Evolutionary conservation across 1,140 invertebrate species (phyloP).

Genomic region (Tetragonula clypearis): DNA sequence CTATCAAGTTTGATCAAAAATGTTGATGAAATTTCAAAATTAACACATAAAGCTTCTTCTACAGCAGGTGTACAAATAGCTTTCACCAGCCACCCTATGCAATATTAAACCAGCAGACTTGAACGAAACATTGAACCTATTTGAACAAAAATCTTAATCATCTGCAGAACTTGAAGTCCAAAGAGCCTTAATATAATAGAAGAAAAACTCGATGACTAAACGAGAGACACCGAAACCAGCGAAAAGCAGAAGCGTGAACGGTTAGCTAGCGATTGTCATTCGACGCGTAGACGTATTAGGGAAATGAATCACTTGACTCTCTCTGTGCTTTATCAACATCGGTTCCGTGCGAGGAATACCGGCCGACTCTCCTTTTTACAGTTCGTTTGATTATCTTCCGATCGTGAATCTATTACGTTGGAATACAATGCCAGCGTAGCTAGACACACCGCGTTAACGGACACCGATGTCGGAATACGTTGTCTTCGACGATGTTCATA

Average conservation of each 20-base stretch:
- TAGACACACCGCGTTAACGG: constrained; percentile 43
- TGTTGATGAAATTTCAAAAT: too few relatives aligned
- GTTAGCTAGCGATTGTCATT: constrained; percentile 35
- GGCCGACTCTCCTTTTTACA: constrained; percentile 38
- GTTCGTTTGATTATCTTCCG: constrained; percentile 47
- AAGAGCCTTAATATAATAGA: too few relatives aligned
- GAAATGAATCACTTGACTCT: constrained; percentile 44
- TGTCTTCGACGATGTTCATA: constrained; percentile 21
- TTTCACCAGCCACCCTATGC: too few relatives aligned
- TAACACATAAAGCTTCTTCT: too few relatives aligned
- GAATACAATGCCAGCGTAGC: constrained; percentile 43
- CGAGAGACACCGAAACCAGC: background rate
- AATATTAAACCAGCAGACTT: too few relatives aligned
- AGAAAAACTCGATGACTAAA: too few relatives aligned
- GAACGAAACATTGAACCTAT: too few relatives aligned
- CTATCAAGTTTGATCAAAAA: too few relatives aligned
- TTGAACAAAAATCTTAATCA: too few relatives aligned
- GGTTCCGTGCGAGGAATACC: constrained; percentile 42
- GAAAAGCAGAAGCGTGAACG: constrained; percentile 7
- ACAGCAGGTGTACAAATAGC: too few relatives aligned
- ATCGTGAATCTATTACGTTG: constrained; percentile 48
- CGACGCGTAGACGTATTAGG: constrained; percentile 47
- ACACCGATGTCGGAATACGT: constrained; percentile 38
- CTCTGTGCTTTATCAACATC: constrained; percentile 38
- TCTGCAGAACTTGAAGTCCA: too few relatives aligned